phyloP scores from a whole-genome alignment of 37 sponge, comb jelly and placozoan genomes.

The Tethya wilhelma region DNA sequence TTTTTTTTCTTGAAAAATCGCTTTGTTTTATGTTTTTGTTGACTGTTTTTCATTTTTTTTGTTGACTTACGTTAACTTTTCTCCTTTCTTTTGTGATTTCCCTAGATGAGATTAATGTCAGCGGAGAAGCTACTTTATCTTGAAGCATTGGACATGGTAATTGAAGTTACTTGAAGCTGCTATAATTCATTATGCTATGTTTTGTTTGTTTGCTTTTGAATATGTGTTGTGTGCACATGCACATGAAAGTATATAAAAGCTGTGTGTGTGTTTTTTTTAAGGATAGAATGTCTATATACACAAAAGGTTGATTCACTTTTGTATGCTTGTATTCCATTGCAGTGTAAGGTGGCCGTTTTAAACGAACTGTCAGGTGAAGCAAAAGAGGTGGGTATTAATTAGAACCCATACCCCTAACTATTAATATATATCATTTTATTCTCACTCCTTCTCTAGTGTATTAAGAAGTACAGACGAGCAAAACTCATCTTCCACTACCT shows the following conservation, averaged over 20 bases:
- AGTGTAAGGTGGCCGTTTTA: slow-evolving; percentile 47
- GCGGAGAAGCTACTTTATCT: slow-evolving; percentile 54
- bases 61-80: too few relatives aligned
- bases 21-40: background rate
- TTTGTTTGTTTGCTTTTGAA: background rate
- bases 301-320: too few relatives aligned
- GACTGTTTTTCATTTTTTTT: background rate
- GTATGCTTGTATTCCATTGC: background rate
- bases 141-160: slow-evolving; percentile 65
- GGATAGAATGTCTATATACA: too few relatives aligned
- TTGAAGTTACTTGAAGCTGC: background rate
- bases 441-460: slow-evolving; percentile 34
- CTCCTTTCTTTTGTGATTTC: too few relatives aligned
- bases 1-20: background rate
- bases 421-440: background rate
- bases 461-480: slow-evolving; percentile 61
- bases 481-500: slow-evolving; percentile 54
- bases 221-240: too few relatives aligned
- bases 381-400: background rate
- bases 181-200: background rate
- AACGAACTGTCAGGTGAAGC: background rate
- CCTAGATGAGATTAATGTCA: slow-evolving; percentile 23
- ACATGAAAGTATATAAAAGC: too few relatives aligned
- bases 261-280: too few relatives aligned
- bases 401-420: background rate